Evolutionary conservation across 2,888 invertebrate species (phyloP).

Genomic region (Eilema griseolum): DNA sequence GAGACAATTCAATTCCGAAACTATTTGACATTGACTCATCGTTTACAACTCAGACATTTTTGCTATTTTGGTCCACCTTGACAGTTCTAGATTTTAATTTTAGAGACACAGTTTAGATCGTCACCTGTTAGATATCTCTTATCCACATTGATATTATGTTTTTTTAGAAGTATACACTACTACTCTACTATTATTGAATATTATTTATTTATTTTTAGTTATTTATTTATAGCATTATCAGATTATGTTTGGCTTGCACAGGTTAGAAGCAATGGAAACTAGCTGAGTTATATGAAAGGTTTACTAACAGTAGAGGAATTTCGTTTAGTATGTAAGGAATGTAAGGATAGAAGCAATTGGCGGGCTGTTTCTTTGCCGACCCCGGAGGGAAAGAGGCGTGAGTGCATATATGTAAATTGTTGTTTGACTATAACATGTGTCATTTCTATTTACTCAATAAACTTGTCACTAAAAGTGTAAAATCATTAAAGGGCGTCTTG

Average conservation of each 20-base stretch:
- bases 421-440: background rate
- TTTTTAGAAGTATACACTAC: no score
- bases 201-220: no score
- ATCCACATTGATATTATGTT: background rate
- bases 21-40: slow-evolving; percentile 67
- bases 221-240: no score
- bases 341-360: no score
- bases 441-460: background rate
- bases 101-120: slow-evolving; percentile 44
- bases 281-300: no score
- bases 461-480: background rate
- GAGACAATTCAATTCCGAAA: slow-evolving; percentile 56
- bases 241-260: no score
- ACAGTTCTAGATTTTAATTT: slow-evolving; percentile 54
- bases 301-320: no score
- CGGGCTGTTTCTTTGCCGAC: no score
- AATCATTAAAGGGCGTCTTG: slow-evolving; percentile 45
- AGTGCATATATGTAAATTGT: background rate
- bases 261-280: no score
- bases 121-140: slow-evolving; percentile 30
- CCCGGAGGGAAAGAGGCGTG: no score
- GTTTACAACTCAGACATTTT: slow-evolving; percentile 58
- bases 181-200: no score
- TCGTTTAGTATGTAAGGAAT: no score
- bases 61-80: slow-evolving; percentile 64